phyloP scores from a whole-genome alignment of 2,797 vertebrate species.

The Uromys caudimaculatus region DNA sequence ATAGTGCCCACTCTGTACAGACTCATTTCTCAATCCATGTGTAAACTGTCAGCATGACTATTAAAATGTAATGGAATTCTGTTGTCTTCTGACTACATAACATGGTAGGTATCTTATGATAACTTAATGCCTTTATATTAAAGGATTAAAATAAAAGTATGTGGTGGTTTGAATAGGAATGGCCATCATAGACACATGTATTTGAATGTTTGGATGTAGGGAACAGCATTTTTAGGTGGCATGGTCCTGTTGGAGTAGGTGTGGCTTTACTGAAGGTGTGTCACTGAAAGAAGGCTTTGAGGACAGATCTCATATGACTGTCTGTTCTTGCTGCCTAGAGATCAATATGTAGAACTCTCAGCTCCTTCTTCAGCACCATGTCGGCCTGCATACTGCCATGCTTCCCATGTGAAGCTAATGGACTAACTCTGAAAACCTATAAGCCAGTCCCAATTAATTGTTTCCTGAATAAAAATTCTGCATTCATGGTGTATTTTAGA shows the following conservation, averaged over 20 bases:
- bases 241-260: not conserved
- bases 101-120: not conserved
- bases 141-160: not conserved
- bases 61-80: not conserved
- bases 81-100: not conserved
- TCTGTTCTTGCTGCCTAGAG: not conserved
- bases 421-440: not conserved
- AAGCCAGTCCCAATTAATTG: not conserved
- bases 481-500: not conserved
- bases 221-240: not conserved
- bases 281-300: not conserved
- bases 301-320: not conserved
- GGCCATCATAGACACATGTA: not conserved
- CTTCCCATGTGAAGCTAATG: not conserved
- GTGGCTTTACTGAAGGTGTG: not conserved
- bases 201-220: not conserved
- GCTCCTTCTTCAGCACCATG: not conserved
- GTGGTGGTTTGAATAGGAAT: not conserved
- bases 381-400: not conserved
- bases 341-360: not conserved
- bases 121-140: not conserved
- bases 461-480: not conserved
- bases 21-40: not conserved
- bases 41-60: not conserved
- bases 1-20: not conserved